Evolutionary conservation across 2,888 invertebrate genomes (phyloP).

Genomic region (Dryomyza anilis): DNA sequence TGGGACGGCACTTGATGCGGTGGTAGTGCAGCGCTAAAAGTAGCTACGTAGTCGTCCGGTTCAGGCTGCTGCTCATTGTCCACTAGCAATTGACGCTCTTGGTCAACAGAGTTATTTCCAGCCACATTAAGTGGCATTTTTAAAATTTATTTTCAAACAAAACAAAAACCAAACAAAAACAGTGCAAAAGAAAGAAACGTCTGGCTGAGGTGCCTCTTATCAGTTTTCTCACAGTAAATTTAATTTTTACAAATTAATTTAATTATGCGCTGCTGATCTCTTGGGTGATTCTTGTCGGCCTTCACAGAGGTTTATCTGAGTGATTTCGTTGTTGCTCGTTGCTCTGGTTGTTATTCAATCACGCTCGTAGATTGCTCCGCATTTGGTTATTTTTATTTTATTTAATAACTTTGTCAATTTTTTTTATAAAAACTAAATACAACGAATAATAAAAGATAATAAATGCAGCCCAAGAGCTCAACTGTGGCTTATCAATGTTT

Average conservation of each 20-base stretch:
- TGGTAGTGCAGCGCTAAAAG: conserved; percentile 8
- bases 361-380: too few species aligned
- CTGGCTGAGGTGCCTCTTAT: conserved; percentile 2
- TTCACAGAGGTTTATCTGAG: not conserved
- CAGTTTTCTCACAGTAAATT: conserved; percentile 24
- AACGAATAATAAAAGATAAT: too few species aligned
- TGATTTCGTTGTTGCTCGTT: not conserved
- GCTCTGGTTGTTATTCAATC: not conserved
- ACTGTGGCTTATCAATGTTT: too few species aligned
- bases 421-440: too few species aligned
- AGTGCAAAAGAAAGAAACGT: too few species aligned
- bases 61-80: conserved; percentile 26
- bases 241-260: conserved; percentile 15
- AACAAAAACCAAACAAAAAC: too few species aligned
- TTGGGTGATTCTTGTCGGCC: too few species aligned
- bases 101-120: conserved; percentile 20
- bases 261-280: too few species aligned
- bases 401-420: too few species aligned
- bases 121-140: not conserved
- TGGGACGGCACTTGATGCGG: not conserved
- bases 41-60: conserved; percentile 17
- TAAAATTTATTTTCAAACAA: too few species aligned
- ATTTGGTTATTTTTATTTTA: too few species aligned
- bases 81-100: conserved; percentile 30
- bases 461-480: too few species aligned